These are phyloP conservation scores for Falcunculus frontatus DNA, from an alignment of 2,113 vertebrate genomes.

Conservation along the genomic window DNA sequence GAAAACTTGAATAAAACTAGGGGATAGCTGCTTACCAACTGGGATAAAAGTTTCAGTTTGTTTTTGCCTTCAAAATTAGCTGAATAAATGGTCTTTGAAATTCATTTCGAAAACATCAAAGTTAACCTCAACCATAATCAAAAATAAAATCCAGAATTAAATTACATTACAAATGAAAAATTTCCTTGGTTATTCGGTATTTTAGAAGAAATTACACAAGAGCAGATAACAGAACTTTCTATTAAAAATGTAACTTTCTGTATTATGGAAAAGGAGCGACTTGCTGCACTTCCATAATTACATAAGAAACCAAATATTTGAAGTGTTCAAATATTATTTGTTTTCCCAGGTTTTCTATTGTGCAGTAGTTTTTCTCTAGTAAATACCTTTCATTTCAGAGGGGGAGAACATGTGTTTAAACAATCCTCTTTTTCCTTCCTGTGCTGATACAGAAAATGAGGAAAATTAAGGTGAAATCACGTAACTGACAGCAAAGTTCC, in stretches of 20 bases:
- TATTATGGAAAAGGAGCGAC: neutral
- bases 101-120: slow-evolving; percentile 71
- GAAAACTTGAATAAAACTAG: slow-evolving; percentile 83
- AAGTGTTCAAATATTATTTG: neutral
- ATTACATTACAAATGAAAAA: slow-evolving; percentile 60
- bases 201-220: slow-evolving; percentile 1
- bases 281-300: neutral
- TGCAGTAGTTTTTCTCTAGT: neutral
- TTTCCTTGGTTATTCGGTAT: slow-evolving; percentile 23
- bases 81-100: slow-evolving; percentile 74
- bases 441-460: neutral
- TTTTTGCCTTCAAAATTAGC: slow-evolving; percentile 72
- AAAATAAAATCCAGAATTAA: slow-evolving; percentile 68
- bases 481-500: neutral
- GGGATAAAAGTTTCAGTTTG: slow-evolving; percentile 76
- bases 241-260: neutral
- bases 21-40: slow-evolving; percentile 76
- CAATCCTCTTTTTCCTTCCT: neutral
- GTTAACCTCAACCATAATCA: slow-evolving; percentile 59
- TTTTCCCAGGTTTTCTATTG: neutral
- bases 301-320: neutral
- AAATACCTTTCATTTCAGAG: neutral
- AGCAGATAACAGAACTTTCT: slow-evolving; percentile 19
- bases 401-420: neutral
- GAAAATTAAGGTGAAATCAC: neutral